Conservation (phyloP, 2,113 vertebrate genomes). For the Butorides virescens region DNA sequence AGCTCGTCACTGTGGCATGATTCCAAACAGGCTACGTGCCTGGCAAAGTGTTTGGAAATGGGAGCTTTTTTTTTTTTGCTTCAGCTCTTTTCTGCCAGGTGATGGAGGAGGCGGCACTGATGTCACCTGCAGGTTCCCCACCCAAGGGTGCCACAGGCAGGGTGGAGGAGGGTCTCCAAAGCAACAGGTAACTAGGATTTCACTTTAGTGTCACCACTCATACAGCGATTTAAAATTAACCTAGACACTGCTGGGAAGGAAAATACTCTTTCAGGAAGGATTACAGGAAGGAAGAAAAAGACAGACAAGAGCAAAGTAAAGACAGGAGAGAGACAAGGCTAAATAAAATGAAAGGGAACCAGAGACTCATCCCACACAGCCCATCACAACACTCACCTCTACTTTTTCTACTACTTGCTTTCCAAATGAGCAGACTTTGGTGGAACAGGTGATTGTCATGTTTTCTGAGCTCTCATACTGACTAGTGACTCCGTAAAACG, state of each 20-base stretch:
- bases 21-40: background rate
- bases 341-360: background rate
- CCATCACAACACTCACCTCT: conserved; percentile 80
- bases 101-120: background rate
- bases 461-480: conserved; percentile 99
- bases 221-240: background rate
- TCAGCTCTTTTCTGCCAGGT: background rate
- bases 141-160: background rate
- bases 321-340: background rate
- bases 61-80: background rate
- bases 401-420: conserved; percentile 99
- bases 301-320: background rate
- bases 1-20: background rate
- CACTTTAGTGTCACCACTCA: background rate
- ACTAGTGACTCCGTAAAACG: conserved; percentile 96
- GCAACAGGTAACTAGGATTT: background rate
- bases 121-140: background rate
- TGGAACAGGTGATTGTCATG: conserved; percentile 99
- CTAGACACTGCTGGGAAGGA: background rate
- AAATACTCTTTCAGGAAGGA: background rate
- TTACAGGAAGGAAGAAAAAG: background rate
- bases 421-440: conserved; percentile 98
- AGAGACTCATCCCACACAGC: background rate
- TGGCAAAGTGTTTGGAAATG: background rate
- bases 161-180: background rate